Percentiles rank a stretch among this genome's conserved stretches.
Conservation (phyloP, 2,888 invertebrate genomes). For the Bombylius discolor region DNA sequence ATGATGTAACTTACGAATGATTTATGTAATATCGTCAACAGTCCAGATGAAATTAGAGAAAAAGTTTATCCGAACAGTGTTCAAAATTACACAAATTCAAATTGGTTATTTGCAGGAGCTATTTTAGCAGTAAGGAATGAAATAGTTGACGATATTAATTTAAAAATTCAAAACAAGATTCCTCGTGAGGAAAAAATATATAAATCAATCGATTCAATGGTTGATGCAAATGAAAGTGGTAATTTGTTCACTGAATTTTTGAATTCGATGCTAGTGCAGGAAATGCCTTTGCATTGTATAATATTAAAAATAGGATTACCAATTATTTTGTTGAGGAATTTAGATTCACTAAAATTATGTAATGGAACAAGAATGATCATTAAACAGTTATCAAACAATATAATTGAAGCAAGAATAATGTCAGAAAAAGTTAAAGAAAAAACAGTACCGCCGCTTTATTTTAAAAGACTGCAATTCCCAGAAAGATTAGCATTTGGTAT, state of each 20-base stretch:
- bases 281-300: not conserved
- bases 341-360: not conserved
- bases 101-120: not conserved
- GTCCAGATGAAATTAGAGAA: conserved; percentile 6
- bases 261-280: not conserved
- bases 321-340: not conserved
- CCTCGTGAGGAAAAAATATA: too few species aligned
- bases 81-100: conserved; percentile 3
- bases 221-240: not conserved
- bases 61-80: not conserved
- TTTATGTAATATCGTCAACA: not conserved
- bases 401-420: not conserved
- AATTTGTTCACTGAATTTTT: not conserved
- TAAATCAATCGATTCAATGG: too few species aligned
- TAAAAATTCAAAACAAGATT: too few species aligned
- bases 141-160: too few species aligned
- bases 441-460: not conserved
- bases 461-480: not conserved
- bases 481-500: not conserved
- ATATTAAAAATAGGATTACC: not conserved
- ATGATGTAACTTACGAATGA: conserved; percentile 1
- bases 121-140: not conserved
- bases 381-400: not conserved
- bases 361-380: not conserved
- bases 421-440: not conserved